Percentiles rank a stretch among this genome's conserved stretches.
These are phyloP conservation scores for Trichechus manatus DNA, from an alignment of 2,113 vertebrate genomes.

Conservation along the genomic window DNA sequence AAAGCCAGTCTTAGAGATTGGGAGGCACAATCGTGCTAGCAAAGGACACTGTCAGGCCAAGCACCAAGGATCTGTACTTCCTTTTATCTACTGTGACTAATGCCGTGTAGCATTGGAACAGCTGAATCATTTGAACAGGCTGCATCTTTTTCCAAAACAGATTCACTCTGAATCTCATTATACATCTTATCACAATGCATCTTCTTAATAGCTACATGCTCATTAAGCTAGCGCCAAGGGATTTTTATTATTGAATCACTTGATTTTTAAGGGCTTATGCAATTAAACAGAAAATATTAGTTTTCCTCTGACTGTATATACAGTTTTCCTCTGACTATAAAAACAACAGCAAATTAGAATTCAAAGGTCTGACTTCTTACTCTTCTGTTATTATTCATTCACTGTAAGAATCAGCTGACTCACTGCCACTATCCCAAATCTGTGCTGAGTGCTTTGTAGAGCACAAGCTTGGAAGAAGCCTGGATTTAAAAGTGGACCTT, in stretches of 20 bases:
- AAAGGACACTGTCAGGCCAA: background rate
- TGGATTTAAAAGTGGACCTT: background rate
- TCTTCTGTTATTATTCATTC: background rate
- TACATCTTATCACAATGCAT: background rate
- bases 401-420: background rate
- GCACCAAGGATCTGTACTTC: background rate
- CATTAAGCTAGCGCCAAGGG: background rate
- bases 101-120: background rate
- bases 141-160: slow-evolving; percentile 7
- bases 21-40: background rate
- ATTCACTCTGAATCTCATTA: background rate
- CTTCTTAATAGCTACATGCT: slow-evolving; percentile 15
- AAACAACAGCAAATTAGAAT: background rate
- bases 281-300: background rate
- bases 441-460: background rate
- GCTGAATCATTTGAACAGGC: background rate
- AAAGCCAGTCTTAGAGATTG: background rate
- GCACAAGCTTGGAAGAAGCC: background rate
- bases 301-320: background rate
- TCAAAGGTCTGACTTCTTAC: background rate
- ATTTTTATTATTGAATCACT: slow-evolving; percentile 2
- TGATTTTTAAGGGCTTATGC: background rate
- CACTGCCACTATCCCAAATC: background rate
- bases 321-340: background rate
- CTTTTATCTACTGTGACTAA: background rate